phyloP scores from a whole-genome alignment of 37 sponge, comb jelly and placozoan species.

The Amphimedon queenslandica region DNA sequence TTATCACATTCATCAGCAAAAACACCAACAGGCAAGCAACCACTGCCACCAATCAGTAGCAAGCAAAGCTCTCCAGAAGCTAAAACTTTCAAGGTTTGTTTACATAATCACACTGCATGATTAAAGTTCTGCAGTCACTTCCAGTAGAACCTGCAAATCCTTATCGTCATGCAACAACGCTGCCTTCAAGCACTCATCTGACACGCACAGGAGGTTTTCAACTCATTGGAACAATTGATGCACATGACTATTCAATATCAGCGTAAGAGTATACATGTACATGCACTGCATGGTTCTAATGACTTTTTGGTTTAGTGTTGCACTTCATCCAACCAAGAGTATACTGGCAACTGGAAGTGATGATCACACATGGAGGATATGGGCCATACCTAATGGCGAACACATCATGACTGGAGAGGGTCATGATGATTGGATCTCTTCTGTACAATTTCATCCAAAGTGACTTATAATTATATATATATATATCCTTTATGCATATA shows the following conservation, averaged over 20 bases:
- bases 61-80: slow-evolving; percentile 5
- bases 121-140: background rate
- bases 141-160: slow-evolving; percentile 59
- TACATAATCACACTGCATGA: background rate
- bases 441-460: slow-evolving; percentile 65
- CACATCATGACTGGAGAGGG: slow-evolving; percentile 86
- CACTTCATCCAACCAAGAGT: slow-evolving; percentile 69
- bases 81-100: background rate
- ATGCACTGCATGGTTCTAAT: background rate
- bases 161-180: slow-evolving; percentile 9
- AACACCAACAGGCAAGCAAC: background rate
- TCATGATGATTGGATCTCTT: slow-evolving; percentile 86
- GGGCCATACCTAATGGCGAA: slow-evolving; percentile 71
- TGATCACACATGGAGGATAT: slow-evolving; percentile 92
- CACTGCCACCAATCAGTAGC: slow-evolving; percentile 2
- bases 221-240: slow-evolving; percentile 17
- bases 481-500: background rate
- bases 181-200: slow-evolving; percentile 65
- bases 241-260: slow-evolving; percentile 58
- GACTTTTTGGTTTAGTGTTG: slow-evolving; percentile 6
- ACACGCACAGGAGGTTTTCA: slow-evolving; percentile 72
- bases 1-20: background rate
- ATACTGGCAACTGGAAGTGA: slow-evolving; percentile 88
- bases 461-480: background rate
- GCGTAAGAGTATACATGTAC: slow-evolving; percentile 5